These are phyloP conservation scores for Coregonus ussuriensis DNA, from an alignment of 2,797 vertebrate species.

Conservation along the genomic window DNA sequence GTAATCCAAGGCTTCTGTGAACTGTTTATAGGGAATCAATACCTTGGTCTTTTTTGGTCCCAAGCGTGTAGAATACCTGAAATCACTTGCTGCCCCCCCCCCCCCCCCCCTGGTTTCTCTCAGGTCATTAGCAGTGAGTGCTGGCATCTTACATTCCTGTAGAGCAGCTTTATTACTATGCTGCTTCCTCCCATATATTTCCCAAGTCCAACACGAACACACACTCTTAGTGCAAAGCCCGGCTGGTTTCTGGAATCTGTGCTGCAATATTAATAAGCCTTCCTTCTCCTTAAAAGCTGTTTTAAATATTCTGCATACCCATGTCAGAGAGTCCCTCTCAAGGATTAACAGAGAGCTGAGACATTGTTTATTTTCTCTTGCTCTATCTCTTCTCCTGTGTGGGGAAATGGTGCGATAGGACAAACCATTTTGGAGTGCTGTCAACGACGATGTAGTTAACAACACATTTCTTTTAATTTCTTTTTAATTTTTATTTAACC, in stretches of 20 bases:
- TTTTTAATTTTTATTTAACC: too few relatives aligned
- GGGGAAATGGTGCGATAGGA: background rate
- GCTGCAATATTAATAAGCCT: slow-evolving; percentile 37
- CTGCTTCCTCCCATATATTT: slow-evolving; percentile 32
- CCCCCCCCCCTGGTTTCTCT: slow-evolving; percentile 33
- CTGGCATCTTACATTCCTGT: slow-evolving; percentile 25
- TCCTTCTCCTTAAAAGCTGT: slow-evolving; percentile 34
- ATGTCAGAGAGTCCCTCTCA: slow-evolving; percentile 31
- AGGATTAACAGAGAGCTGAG: slow-evolving; percentile 37
- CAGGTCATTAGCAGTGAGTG: slow-evolving; percentile 42
- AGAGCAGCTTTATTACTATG: slow-evolving; percentile 27
- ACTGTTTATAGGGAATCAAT: background rate
- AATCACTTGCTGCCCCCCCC: too few relatives aligned
- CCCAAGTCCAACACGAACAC: background rate
- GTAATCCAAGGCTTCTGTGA: background rate
- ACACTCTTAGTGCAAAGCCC: slow-evolving; percentile 22
- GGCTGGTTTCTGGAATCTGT: slow-evolving; percentile 55
- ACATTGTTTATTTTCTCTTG: slow-evolving; percentile 39
- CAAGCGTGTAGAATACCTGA: too few relatives aligned
- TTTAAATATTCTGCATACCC: slow-evolving; percentile 39
- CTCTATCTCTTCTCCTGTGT: slow-evolving; percentile 3
- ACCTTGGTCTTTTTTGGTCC: background rate
- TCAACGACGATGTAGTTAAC: slow-evolving; percentile 15
- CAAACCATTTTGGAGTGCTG: slow-evolving; percentile 20
- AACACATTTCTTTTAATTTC: background rate